These are phyloP conservation scores for Cyclopterus lumpus DNA, from an alignment of 2,797 vertebrate genomes.

Conservation along the genomic window DNA sequence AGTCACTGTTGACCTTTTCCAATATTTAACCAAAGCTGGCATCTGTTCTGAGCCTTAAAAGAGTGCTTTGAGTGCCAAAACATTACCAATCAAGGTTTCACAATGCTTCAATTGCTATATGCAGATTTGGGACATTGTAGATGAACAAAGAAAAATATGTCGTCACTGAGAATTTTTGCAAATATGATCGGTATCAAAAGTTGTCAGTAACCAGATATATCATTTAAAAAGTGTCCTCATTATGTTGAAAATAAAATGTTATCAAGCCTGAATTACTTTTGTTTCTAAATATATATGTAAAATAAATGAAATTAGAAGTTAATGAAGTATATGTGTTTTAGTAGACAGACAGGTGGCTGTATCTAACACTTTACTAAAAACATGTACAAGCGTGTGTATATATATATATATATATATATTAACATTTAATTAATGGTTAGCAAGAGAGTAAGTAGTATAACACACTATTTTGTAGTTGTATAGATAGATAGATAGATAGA, in stretches of 20 bases:
- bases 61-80: neutral
- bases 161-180: neutral
- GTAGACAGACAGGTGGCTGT: neutral
- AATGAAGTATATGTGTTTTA: neutral
- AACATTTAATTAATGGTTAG: neutral
- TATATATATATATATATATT: too few relatives aligned
- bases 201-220: neutral
- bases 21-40: conserved; percentile 9
- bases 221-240: neutral
- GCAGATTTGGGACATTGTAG: neutral
- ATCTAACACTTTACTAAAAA: neutral
- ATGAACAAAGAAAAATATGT: neutral
- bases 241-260: neutral
- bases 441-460: too few relatives aligned
- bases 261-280: neutral
- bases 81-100: neutral
- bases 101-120: neutral
- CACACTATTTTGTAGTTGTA: neutral
- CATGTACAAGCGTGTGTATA: neutral
- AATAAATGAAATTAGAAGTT: neutral
- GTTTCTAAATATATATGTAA: neutral
- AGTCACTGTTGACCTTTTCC: conserved; percentile 14
- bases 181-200: neutral
- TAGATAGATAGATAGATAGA: too few relatives aligned
- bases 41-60: conserved; percentile 6